Evolutionary conservation across 2,113 vertebrate genomes (phyloP), one percentile per base, ranked within the genome.

Genomic region (Anhinga anhinga): DNA sequence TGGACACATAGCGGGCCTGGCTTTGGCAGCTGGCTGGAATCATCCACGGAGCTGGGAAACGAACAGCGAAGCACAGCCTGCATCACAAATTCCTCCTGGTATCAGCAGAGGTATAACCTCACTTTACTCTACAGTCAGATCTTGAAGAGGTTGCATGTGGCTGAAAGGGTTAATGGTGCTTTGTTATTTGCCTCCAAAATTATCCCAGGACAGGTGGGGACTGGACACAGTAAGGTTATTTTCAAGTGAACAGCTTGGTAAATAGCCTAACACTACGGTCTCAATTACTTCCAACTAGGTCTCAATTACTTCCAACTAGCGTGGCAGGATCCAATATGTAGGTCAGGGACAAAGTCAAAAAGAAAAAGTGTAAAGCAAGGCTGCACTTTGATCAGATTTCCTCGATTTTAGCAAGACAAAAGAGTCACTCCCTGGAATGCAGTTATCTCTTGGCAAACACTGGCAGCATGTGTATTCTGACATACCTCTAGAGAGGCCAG

Each of bases 331-430:
- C 82, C 90, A 86, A 87, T 96, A 95, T 96, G 91, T 97, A 97
- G 97, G 97, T 97, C 97, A 96, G 89, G 87, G 96, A 96, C 96
- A 97, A 97, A 97, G 97, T 97, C 97, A 97, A 93, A 96, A 93
- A 94, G 91, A 91, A 91, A 82, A 88, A 95, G 55, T 92, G 79
- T 85, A 82, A 94, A 94, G 91, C 82, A 81, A 95, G 67, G 82
- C 84, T 80, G 78, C 76, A 74, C 91, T 96, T 97, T 80, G 93
- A 96, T 97, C 96, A 96, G 91, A 81, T 96, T 91, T 89, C 97
- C 87, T 90, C 36, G 17, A 88, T 93, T 96, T 97, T 94, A 94
- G 63, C 89, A 86, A 95, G 97, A 97, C 95, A 95, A 97, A 93
- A 63, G 94, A 93, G 74, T 67, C 87, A 32, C 96, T 95, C 94